These are phyloP conservation scores for Stylophora pistillata DNA, from an alignment of 64 coral and sea anemone genomes.

Conservation along the genomic window DNA sequence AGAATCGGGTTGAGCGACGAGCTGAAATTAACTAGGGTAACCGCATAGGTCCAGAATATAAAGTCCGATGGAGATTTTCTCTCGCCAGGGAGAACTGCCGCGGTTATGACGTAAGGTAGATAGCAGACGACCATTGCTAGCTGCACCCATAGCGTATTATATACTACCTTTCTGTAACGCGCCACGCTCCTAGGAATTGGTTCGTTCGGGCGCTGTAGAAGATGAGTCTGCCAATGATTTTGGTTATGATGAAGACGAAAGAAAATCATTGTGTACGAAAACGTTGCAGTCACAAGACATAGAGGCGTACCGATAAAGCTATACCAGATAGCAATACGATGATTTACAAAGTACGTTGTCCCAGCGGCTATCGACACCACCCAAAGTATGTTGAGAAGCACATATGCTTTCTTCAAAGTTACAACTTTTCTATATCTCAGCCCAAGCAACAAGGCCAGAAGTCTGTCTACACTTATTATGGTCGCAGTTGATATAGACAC, in stretches of 20 bases:
- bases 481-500: neutral
- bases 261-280: neutral
- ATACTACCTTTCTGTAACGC: too few species aligned
- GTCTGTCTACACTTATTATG: too few species aligned
- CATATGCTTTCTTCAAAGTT: neutral
- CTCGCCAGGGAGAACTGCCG: too few species aligned
- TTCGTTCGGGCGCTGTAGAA: too few species aligned
- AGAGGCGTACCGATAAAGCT: neutral
- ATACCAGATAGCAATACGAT: neutral
- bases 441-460: too few species aligned
- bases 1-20: too few species aligned
- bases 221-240: neutral
- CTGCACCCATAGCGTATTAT: too few species aligned
- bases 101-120: too few species aligned
- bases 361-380: neutral
- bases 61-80: neutral
- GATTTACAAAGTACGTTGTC: neutral
- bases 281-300: neutral
- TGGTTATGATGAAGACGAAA: neutral
- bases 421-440: neutral
- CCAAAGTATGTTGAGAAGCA: neutral
- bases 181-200: too few species aligned
- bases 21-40: neutral
- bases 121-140: neutral
- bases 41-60: neutral